Evolutionary conservation across 92 coral and sea anemone genomes (phyloP).

Genomic region (Blastomussa wellsi): DNA sequence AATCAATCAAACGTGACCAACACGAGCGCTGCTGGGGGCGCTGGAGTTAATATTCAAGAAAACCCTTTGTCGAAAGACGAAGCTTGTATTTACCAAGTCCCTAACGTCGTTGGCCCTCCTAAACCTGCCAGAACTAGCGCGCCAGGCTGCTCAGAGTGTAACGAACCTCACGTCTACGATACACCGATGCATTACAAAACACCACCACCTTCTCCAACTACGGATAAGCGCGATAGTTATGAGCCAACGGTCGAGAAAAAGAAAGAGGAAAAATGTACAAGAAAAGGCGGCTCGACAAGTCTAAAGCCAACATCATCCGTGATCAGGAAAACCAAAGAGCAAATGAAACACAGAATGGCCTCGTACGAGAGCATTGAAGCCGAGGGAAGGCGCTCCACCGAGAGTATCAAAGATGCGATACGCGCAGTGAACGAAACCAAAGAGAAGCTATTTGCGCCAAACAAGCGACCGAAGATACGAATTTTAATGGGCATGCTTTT

Average conservation of each 20-base stretch:
- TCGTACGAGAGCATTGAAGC: conserved; percentile 79
- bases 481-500: conserved; percentile 79
- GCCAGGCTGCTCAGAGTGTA: conserved; percentile 76
- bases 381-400: conserved; percentile 70
- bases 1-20: conserved; percentile 58
- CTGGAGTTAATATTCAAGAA: conserved; percentile 73
- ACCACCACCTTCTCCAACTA: conserved; percentile 72
- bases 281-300: conserved; percentile 37
- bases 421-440: conserved; percentile 68
- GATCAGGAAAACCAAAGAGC: conserved; percentile 64
- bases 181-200: conserved; percentile 64
- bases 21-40: conserved; percentile 46
- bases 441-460: conserved; percentile 68
- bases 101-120: conserved; percentile 56
- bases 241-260: conserved; percentile 54
- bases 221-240: conserved; percentile 44
- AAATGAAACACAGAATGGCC: conserved; percentile 76
- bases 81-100: conserved; percentile 72
- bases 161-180: conserved; percentile 85
- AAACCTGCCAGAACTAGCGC: conserved; percentile 46
- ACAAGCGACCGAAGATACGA: conserved; percentile 69
- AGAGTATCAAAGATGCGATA: conserved; percentile 79
- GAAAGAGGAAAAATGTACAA: conserved; percentile 39
- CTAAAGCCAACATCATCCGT: conserved; percentile 65
- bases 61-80: conserved; percentile 79